Evolutionary conservation across 2,797 vertebrate genomes (phyloP), one percentile per base, ranked within the genome.

Genomic region (Enteromius mattozi): DNA sequence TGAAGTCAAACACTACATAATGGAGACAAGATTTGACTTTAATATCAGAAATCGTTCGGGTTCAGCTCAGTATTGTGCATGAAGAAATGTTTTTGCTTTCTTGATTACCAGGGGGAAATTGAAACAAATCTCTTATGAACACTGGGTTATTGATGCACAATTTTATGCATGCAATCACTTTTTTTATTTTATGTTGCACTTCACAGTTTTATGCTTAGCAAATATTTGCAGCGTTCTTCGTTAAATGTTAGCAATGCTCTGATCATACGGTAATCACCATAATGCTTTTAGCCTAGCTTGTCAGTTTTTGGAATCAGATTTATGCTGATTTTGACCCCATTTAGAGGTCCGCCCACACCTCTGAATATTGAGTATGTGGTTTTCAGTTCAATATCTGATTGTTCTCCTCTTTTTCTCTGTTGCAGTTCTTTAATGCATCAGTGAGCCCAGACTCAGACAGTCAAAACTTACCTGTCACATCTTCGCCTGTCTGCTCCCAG

Each of bases 361-460:
- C 4, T 40, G 49, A 78, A 61, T 69, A 27, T 33, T 45, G 35
- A 80, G 16, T 24, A 24, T 37, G 42, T 66, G 45, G 61, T 78
- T 78, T 69, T 2, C 1, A 13, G 3, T 45, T 42, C 47, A 78
- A 40, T 72, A 70, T 78, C 33, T 88, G 13, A 83, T 70, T 84
- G 81, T 61, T 49, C 5, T 72, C n/a, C 40, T 56, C 8, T 56
- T 35, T 51, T 27, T 65, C 89, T 71, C 16, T 81, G 21, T 84
- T 91, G 33, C 93, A 99, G 98, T 98, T 99, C 92, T 94, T 99
- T 88, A 99, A 96, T 93, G 96, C 97, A 83, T 95, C 98, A 33
- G 94, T 95, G 93, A 97, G 63, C 89, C 95, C 96, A 0, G 97
- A 97, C 87, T 91, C 96, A 30, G 96, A 97, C 89, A 92, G 94